A percentile compares a stretch with the other conserved stretches of the same genome.
Conservation (phyloP, 1,140 invertebrate genomes). For the Coelopa frigida region DNA sequence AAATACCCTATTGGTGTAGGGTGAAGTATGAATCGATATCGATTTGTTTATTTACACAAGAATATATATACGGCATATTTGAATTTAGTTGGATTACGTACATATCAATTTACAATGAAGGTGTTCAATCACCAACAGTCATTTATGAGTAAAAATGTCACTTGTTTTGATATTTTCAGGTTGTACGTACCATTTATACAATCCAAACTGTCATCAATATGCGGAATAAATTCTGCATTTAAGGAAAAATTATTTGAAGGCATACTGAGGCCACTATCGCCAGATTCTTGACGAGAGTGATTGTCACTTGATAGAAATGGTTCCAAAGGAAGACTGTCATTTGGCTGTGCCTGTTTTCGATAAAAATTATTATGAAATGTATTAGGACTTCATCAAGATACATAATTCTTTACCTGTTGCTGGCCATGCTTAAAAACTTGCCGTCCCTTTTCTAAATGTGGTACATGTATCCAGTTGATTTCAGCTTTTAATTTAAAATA, state of each 20-base stretch:
- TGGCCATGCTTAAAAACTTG: conserved; percentile 79
- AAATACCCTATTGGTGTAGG: too few relatives aligned
- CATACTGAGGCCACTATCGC: conserved; percentile 85
- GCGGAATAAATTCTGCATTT: conserved; percentile 82
- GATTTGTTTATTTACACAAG: neutral
- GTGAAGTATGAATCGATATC: too few relatives aligned
- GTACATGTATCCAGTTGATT: conserved; percentile 14
- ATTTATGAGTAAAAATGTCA: conserved; percentile 24
- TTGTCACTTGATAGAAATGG: conserved; percentile 76
- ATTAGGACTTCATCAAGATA: neutral
- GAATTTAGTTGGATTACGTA: too few relatives aligned
- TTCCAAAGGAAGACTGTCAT: conserved; percentile 54
- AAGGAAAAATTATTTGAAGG: conserved; percentile 69
- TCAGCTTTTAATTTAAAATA: conserved; percentile 5
- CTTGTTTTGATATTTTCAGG: conserved; percentile 18
- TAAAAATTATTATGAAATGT: neutral
- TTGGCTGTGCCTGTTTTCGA: conserved; percentile 13
- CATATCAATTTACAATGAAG: too few relatives aligned
- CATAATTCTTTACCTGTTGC: conserved; percentile 61
- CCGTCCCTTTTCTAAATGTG: conserved; percentile 68
- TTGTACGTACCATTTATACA: conserved; percentile 58
- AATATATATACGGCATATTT: conserved; percentile 30
- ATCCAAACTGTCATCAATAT: conserved; percentile 84
- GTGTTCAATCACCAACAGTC: too few relatives aligned
- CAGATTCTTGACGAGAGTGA: conserved; percentile 86